Evolutionary conservation across 2,888 invertebrate species (phyloP).

Genomic region (Noctua pronuba): DNA sequence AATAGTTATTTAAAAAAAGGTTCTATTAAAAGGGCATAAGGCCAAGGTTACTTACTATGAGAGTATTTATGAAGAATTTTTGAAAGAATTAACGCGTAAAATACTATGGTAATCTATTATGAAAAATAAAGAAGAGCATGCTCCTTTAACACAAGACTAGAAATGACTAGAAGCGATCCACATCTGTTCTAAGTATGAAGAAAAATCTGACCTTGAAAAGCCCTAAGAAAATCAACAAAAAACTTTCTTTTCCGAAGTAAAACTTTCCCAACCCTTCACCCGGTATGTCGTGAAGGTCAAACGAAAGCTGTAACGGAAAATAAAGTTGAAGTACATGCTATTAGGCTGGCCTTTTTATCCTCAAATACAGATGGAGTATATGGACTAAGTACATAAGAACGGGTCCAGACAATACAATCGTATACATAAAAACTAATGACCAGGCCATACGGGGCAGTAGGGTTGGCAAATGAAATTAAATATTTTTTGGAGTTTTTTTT

Average conservation of each 20-base stretch:
- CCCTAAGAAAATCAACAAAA: not conserved
- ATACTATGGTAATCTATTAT: not conserved
- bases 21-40: too few relatives aligned
- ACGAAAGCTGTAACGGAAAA: conserved; percentile 34
- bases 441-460: conserved; percentile 8
- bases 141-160: not conserved
- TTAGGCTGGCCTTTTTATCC: conserved; percentile 36
- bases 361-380: conserved; percentile 32
- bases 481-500: not conserved
- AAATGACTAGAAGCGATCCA: not conserved
- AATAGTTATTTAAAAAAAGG: too few relatives aligned
- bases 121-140: too few relatives aligned
- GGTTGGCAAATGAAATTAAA: conserved; percentile 21
- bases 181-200: not conserved
- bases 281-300: conserved; percentile 10
- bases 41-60: too few relatives aligned
- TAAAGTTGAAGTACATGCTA: conserved; percentile 32
- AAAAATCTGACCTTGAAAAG: not conserved
- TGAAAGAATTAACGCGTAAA: not conserved
- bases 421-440: conserved; percentile 61
- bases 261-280: conserved; percentile 14
- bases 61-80: too few relatives aligned
- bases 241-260: not conserved
- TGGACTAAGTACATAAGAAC: conserved; percentile 37
- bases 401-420: conserved; percentile 58